These are phyloP conservation scores for Anthonomus grandis DNA, from an alignment of 1,140 invertebrate genomes.

Conservation along the genomic window DNA sequence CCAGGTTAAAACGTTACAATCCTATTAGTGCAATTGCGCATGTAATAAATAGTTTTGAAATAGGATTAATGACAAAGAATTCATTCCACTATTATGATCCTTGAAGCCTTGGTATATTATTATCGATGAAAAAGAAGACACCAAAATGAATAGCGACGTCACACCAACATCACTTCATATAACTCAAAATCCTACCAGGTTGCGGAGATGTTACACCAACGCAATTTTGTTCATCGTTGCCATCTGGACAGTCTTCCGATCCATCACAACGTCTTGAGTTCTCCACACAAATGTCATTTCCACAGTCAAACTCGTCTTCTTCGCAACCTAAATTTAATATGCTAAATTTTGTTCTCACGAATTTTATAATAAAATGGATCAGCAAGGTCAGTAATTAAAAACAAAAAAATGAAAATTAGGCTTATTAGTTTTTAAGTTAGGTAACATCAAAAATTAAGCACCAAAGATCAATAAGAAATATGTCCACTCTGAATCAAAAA, in stretches of 20 bases:
- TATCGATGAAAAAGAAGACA: background rate
- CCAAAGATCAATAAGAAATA: background rate
- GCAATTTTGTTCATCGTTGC: constrained; percentile 51
- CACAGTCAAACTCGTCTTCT: constrained; percentile 54
- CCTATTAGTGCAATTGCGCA: too few relatives aligned
- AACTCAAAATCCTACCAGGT: background rate
- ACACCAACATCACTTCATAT: too few relatives aligned
- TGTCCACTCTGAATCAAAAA: background rate
- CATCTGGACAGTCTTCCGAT: constrained; percentile 50
- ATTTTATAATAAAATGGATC: background rate
- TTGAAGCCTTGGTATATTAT: background rate
- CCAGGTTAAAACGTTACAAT: background rate
- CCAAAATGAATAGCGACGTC: background rate
- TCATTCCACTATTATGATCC: too few relatives aligned
- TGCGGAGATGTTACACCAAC: background rate
- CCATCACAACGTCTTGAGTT: constrained; percentile 53
- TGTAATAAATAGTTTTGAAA: too few relatives aligned
- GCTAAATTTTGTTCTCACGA: background rate
- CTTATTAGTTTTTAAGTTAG: background rate
- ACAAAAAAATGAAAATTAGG: background rate
- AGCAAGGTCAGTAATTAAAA: background rate
- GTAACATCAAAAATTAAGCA: background rate
- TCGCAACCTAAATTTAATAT: constrained; percentile 17
- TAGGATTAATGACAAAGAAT: too few relatives aligned
- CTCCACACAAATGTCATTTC: constrained; percentile 51